Evolutionary conservation across 37 sponge, comb jelly and placozoan genomes (phyloP), one percentile per base, ranked within the genome.

Genomic region (Oopsacas minuta): DNA sequence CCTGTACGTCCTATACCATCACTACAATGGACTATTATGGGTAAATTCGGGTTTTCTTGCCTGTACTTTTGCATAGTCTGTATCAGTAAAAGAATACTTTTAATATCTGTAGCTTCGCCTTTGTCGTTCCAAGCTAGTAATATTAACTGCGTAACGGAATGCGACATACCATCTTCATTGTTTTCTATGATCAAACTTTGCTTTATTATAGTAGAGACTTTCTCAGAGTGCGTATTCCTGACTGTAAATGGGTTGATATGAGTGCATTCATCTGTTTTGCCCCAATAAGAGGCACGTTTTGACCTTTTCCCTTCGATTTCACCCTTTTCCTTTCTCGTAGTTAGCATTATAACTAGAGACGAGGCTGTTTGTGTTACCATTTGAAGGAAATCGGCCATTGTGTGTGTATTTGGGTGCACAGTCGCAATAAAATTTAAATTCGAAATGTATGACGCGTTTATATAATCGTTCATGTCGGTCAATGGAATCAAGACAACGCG

Each of bases 1-100:
- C 75, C 75, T 25, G 75, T 61, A 12, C 75, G 75, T 61, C 75
- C 75, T 25, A 61, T 61, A 25, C 75, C 75, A n/a, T 61, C 75
- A n/a, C 17, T 61, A 61, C 75, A 61, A 34, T 61, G 75, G 28
- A 61, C 75, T 61, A 61, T 61, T 25, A 61, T 61, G 28, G 75
- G 75, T 3, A 61, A 3, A n/a, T 61, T 3, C 28, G 75, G 75
- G 28, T 61, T 61, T 12, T 61, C 75, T n/a, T 61, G 75, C 22
- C 28, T 61, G 30, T 61, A 61, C 22, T 61, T 61, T n/a, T 3
- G 22, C 75, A 61, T 61, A 32, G 75, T n/a, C 28, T 61, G 75
- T 5, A 61, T 25, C 28, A 61, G 28, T 10, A 20, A 5, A 25
- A 61, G 22, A 5, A n/a, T 34, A 61, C 75, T 61, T n/a, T 25